Conservation (phyloP, 2,888 invertebrate species). For the Drosophila diplacantha region DNA sequence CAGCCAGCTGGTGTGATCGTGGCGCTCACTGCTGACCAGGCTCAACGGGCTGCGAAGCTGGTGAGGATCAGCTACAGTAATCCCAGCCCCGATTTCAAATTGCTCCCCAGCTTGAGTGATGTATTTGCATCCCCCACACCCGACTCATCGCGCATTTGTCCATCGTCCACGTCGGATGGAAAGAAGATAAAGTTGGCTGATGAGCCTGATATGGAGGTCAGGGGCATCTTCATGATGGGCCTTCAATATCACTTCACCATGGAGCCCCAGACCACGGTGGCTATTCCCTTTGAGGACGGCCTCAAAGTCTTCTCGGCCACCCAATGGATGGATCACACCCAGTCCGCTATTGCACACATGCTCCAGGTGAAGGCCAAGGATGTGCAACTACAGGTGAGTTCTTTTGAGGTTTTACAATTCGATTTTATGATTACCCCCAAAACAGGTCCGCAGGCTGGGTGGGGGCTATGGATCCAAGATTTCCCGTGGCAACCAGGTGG, state of each 20-base stretch:
- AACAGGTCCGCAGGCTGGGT: constrained; percentile 82
- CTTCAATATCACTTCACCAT: constrained; percentile 86
- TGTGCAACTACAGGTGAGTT: constrained; percentile 82
- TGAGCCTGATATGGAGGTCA: constrained; percentile 45
- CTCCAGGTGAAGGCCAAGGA: constrained; percentile 82
- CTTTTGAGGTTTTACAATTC: fast-evolving
- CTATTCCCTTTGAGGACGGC: constrained; percentile 84
- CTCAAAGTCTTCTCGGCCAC: constrained; percentile 83
- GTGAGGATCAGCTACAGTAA: constrained; percentile 79
- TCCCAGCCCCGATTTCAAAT: constrained; percentile 52
- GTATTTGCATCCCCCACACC: constrained; percentile 75
- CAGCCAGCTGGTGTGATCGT: constrained; percentile 87
- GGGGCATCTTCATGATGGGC: constrained; percentile 80
- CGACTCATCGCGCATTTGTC: constrained; percentile 62
- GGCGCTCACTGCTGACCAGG: constrained; percentile 81
- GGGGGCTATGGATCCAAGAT: constrained; percentile 90
- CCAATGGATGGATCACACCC: constrained; percentile 82
- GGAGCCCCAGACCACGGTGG: constrained; percentile 85
- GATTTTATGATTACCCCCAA: no score
- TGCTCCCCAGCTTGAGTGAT: constrained; percentile 77
- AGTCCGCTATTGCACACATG: constrained; percentile 80
- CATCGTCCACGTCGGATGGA: constrained; percentile 45
- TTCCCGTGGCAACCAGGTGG: constrained; percentile 80
- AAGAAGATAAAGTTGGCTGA: constrained; percentile 32
- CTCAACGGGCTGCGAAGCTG: constrained; percentile 80